These are phyloP conservation scores for Bombus turneri DNA, from an alignment of 1,140 invertebrate genomes.

Conservation along the genomic window DNA sequence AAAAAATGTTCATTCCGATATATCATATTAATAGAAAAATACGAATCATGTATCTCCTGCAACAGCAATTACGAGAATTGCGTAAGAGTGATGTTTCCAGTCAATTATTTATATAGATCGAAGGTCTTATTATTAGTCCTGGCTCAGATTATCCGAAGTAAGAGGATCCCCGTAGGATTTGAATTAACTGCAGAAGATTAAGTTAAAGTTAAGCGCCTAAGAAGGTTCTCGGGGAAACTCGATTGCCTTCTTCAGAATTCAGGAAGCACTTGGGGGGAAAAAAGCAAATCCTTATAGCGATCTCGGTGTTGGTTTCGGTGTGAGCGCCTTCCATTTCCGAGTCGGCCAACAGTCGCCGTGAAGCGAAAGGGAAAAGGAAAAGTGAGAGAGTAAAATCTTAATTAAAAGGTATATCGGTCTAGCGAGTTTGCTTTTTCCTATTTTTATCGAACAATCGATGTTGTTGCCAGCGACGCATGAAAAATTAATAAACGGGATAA, in stretches of 20 bases:
- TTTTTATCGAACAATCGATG: neutral
- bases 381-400: slow-evolving; percentile 44
- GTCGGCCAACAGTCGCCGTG: neutral
- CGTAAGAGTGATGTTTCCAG: no score
- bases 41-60: no score
- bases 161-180: slow-evolving; percentile 35
- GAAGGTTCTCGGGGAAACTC: slow-evolving; percentile 34
- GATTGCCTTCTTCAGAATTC: slow-evolving; percentile 38
- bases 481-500: slow-evolving; percentile 12
- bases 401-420: slow-evolving; percentile 52
- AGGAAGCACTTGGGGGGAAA: slow-evolving; percentile 48
- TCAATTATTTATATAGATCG: slow-evolving; percentile 7
- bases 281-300: slow-evolving; percentile 49
- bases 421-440: neutral
- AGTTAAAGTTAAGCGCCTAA: slow-evolving; percentile 49
- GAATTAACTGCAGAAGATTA: slow-evolving; percentile 53
- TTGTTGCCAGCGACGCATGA: neutral
- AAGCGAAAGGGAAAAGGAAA: slow-evolving; percentile 19
- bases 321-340: slow-evolving; percentile 8
- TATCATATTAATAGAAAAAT: no score
- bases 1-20: no score
- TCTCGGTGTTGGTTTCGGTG: slow-evolving; percentile 39
- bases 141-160: slow-evolving; percentile 20
- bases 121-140: neutral
- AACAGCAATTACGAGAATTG: no score